These are phyloP conservation scores for Psix sp. DNA, from an alignment of 1,140 invertebrate species.

Conservation along the genomic window DNA sequence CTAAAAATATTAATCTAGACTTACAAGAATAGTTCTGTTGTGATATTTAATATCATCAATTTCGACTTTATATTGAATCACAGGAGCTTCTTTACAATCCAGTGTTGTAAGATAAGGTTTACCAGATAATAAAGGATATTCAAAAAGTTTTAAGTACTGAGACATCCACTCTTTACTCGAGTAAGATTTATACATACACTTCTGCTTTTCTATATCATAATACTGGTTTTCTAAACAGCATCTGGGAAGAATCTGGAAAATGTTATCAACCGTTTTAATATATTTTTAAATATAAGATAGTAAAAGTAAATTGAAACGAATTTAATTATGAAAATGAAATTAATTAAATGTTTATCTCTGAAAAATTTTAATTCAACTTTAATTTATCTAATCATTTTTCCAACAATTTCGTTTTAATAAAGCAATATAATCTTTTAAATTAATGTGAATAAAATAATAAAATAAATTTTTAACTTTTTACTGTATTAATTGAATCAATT, in stretches of 20 bases:
- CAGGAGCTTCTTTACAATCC: background rate
- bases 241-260: constrained; percentile 1
- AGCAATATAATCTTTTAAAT: too few species aligned
- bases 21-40: background rate
- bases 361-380: too few species aligned
- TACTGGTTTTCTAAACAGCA: background rate
- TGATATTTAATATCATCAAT: background rate
- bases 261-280: too few species aligned
- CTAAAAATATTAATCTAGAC: background rate
- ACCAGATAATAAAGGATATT: background rate
- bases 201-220: background rate
- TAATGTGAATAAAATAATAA: too few species aligned
- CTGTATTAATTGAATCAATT: too few species aligned
- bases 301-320: too few species aligned
- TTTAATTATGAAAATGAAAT: too few species aligned
- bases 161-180: background rate
- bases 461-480: too few species aligned
- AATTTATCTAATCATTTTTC: too few species aligned
- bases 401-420: too few species aligned
- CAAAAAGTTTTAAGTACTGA: background rate
- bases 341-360: too few species aligned
- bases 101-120: background rate
- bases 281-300: too few species aligned
- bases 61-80: background rate
- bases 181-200: background rate